Conservation (phyloP, 2,113 vertebrate species). For the Esox niger region DNA sequence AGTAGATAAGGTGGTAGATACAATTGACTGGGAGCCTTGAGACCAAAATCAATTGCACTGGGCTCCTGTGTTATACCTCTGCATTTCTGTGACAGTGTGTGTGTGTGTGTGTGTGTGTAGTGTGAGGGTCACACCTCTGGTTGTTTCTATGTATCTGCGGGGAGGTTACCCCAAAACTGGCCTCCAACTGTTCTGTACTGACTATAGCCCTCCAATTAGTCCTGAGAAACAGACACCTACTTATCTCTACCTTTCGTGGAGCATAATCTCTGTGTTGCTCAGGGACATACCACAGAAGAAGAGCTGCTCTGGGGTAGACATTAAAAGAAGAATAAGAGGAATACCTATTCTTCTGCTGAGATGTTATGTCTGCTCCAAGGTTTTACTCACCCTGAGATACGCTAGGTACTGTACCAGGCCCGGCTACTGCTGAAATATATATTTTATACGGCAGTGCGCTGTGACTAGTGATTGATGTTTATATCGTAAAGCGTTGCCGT, state of each 20-base stretch:
- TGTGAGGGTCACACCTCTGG: too few species aligned
- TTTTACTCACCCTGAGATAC: neutral
- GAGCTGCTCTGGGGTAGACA: conserved; percentile 11
- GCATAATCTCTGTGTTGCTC: conserved; percentile 56
- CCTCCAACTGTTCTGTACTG: too few species aligned
- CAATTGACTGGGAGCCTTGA: conserved; percentile 64
- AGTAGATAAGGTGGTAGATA: neutral
- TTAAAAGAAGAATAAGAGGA: neutral
- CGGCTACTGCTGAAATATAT: neutral
- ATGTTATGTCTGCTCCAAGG: conserved; percentile 5
- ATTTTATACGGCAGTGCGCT: neutral
- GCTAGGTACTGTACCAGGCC: neutral
- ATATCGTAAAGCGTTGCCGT: neutral
- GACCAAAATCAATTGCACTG: conserved; percentile 70
- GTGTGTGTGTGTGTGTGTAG: too few species aligned
- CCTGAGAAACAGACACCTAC: conserved; percentile 32
- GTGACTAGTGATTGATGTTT: neutral
- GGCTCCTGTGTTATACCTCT: conserved; percentile 73
- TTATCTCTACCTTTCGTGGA: conserved; percentile 64
- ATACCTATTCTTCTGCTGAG: neutral
- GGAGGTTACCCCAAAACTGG: too few species aligned
- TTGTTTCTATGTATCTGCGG: too few species aligned
- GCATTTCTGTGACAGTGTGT: too few species aligned
- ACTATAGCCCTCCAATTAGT: too few species aligned
- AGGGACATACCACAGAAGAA: conserved; percentile 38